A percentile compares a stretch with the other conserved stretches of the same genome.
These are phyloP conservation scores for Myathropa florea DNA, from an alignment of 2,888 invertebrate species.

Conservation along the genomic window DNA sequence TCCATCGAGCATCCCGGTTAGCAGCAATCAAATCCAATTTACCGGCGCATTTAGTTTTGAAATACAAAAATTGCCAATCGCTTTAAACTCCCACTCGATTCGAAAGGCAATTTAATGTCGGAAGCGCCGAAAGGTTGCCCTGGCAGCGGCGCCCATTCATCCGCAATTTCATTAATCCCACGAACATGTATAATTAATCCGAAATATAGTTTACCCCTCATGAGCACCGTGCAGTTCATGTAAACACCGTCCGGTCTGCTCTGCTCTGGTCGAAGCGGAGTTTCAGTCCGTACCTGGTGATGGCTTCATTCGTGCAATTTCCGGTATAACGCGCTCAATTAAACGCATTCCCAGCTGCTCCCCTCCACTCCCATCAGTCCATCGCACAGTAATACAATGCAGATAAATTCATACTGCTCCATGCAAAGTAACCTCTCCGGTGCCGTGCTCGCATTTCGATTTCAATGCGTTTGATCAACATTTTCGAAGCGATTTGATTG, in stretches of 20 bases:
- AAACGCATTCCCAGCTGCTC: conserved; percentile 23
- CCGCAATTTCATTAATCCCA: conserved; percentile 26
- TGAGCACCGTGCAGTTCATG: conserved; percentile 2
- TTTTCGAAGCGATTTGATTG: conserved; percentile 43
- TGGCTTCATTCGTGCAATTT: conserved; percentile 26
- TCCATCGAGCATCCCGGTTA: neutral
- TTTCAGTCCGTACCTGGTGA: neutral
- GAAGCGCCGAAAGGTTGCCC: neutral
- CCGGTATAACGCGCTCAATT: conserved; percentile 44
- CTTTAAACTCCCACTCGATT: conserved; percentile 7
- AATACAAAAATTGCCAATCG: neutral
- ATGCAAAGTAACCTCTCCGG: neutral
- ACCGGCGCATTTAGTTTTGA: neutral
- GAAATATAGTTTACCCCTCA: conserved; percentile 27
- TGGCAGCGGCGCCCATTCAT: neutral
- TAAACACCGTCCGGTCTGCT: neutral
- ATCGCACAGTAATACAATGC: neutral
- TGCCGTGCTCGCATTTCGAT: neutral
- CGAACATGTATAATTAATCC: conserved; percentile 41
- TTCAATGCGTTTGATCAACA: conserved; percentile 12
- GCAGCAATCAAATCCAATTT: conserved; percentile 13
- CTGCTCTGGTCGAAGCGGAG: neutral
- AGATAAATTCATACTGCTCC: neutral
- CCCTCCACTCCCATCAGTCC: neutral
- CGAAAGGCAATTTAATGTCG: conserved; percentile 25